Conservation (phyloP, 2,797 vertebrate genomes). For the Karalla daura region DNA sequence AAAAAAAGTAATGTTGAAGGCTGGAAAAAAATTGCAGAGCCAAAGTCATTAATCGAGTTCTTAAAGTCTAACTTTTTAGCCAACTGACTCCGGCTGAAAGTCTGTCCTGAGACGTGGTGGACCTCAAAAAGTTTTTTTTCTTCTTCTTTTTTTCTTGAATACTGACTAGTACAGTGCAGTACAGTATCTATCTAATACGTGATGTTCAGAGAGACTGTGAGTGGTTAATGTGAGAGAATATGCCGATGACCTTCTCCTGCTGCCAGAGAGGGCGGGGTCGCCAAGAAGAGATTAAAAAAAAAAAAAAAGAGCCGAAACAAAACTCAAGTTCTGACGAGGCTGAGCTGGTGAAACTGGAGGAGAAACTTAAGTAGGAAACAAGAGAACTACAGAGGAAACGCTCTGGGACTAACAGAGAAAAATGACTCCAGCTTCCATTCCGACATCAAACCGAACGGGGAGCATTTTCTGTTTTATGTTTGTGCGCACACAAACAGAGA, state of each 20-base stretch:
- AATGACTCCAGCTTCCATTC: slow-evolving; percentile 44
- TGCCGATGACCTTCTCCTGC: slow-evolving; percentile 31
- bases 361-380: slow-evolving; percentile 30
- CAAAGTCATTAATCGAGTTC: no score
- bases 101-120: no score
- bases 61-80: no score
- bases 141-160: no score
- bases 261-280: slow-evolving; percentile 42
- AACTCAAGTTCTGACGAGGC: slow-evolving; percentile 29
- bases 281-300: slow-evolving; percentile 21
- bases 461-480: slow-evolving; percentile 23
- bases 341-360: slow-evolving; percentile 10
- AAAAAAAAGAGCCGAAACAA: slow-evolving; percentile 33
- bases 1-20: no score
- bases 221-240: slow-evolving; percentile 49
- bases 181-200: no score
- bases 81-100: no score
- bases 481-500: neutral
- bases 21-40: no score
- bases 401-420: slow-evolving; percentile 12
- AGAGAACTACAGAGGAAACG: slow-evolving; percentile 6
- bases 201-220: no score
- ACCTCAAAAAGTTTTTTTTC: no score
- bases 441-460: slow-evolving; percentile 28
- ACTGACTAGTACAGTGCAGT: no score